A percentile compares a stretch with the other conserved stretches of the same genome.
These are phyloP conservation scores for Aleiodes leptofemur DNA, from an alignment of 2,888 invertebrate genomes.

Conservation along the genomic window DNA sequence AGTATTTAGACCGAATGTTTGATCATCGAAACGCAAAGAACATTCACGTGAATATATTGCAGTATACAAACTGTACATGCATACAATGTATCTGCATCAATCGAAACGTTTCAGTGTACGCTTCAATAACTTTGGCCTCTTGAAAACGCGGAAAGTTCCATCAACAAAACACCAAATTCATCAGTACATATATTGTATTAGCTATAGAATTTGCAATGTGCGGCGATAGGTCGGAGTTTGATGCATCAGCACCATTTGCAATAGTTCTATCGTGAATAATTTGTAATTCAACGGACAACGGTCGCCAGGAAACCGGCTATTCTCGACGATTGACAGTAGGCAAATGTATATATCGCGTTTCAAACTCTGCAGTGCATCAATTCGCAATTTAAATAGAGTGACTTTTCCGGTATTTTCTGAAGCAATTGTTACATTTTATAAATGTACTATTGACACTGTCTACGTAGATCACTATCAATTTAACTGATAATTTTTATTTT, in stretches of 20 bases:
- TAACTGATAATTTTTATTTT: neutral
- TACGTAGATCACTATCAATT: no score
- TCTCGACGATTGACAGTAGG: conserved; percentile 60
- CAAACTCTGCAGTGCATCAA: conserved; percentile 57
- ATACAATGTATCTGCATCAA: neutral
- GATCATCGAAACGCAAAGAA: conserved; percentile 44
- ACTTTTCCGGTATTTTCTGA: conserved; percentile 33
- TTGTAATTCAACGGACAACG: conserved; percentile 45
- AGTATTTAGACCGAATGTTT: conserved; percentile 39
- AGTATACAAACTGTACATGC: neutral
- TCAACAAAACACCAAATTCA: neutral
- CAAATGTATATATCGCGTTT: conserved; percentile 55
- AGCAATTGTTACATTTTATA: neutral
- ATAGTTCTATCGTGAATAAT: conserved; percentile 46
- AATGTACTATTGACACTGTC: conserved; percentile 10
- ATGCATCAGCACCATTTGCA: conserved; percentile 23
- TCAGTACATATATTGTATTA: neutral
- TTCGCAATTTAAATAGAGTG: conserved; percentile 2
- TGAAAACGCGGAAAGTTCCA: neutral
- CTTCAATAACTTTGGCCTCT: neutral
- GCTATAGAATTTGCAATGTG: conserved; percentile 12
- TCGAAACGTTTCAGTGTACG: neutral
- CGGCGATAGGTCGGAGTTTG: conserved; percentile 13
- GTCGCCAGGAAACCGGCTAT: conserved; percentile 59
- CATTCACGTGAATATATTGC: neutral